Percentiles rank a stretch among this genome's conserved stretches.
phyloP scores from a whole-genome alignment of 2,797 vertebrate genomes.

The Hyperoplus lanceolatus region DNA sequence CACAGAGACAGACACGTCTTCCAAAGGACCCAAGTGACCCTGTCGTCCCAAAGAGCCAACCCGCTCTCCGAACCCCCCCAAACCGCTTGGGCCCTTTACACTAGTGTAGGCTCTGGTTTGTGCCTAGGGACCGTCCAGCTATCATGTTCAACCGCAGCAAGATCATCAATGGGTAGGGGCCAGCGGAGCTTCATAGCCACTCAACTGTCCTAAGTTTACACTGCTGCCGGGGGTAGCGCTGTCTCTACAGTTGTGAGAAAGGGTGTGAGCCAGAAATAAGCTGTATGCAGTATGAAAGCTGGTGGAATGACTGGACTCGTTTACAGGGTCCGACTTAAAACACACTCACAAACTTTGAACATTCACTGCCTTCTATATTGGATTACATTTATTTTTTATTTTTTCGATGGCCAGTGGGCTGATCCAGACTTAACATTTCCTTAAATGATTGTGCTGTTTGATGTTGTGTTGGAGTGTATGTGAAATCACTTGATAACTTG shows the following conservation, averaged over 20 bases:
- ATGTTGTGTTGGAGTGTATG: conserved; percentile 58
- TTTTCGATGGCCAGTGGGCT: conserved; percentile 41
- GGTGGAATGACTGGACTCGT: conserved; percentile 67
- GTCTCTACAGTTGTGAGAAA: conserved; percentile 65
- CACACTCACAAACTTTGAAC: conserved; percentile 62
- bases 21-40: conserved; percentile 93
- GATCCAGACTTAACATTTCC: conserved; percentile 74
- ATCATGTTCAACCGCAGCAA: conserved; percentile 53
- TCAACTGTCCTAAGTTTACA: conserved; percentile 80
- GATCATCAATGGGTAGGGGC: conserved; percentile 55
- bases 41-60: conserved; percentile 21
- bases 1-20: conserved; percentile 93
- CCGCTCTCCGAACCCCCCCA: conserved; percentile 39
- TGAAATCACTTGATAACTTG: conserved; percentile 67
- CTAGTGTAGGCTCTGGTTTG: conserved; percentile 51
- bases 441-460: conserved; percentile 74
- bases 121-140: conserved; percentile 42
- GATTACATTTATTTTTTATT: conserved; percentile 41
- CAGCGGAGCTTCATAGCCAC: conserved; percentile 63
- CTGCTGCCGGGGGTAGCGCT: conserved; percentile 73
- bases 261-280: conserved; percentile 81
- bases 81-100: conserved; percentile 30
- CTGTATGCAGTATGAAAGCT: conserved; percentile 74
- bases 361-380: conserved; percentile 66
- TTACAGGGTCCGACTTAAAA: conserved; percentile 57